phyloP scores from a whole-genome alignment of 2,888 invertebrate species.

The Agrilus biguttatus region DNA sequence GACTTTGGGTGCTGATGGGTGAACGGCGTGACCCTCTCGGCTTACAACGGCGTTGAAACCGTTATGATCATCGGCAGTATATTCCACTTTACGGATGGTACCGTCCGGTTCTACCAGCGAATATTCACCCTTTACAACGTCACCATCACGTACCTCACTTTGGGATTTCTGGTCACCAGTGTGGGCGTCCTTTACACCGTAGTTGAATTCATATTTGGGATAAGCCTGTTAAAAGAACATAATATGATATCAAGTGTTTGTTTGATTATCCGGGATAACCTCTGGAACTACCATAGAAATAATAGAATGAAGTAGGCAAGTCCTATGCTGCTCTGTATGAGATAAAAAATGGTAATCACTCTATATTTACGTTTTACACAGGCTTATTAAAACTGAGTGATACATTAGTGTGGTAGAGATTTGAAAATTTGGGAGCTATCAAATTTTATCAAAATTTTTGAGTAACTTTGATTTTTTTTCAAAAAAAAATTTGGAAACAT shows the following conservation, averaged over 20 bases:
- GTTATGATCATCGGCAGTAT: constrained; percentile 41
- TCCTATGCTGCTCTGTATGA: too few species aligned
- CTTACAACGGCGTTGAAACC: constrained; percentile 33
- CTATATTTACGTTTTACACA: too few species aligned
- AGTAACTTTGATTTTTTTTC: too few species aligned
- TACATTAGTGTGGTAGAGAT: too few species aligned
- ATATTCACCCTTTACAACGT: constrained; percentile 41
- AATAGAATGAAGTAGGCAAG: too few species aligned
- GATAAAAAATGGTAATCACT: too few species aligned
- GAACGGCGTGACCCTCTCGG: constrained; percentile 40
- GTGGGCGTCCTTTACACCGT: constrained; percentile 41
- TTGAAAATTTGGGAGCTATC: too few species aligned
- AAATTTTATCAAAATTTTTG: too few species aligned
- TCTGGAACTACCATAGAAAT: too few species aligned
- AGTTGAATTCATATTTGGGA: constrained; percentile 44
- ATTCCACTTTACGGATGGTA: constrained; percentile 39
- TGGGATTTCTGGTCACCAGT: constrained; percentile 44
- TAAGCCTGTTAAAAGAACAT: constrained; percentile 28
- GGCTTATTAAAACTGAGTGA: too few species aligned
- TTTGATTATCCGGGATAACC: too few species aligned
- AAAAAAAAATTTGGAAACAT: too few species aligned
- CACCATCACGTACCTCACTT: constrained; percentile 38
- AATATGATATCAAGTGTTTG: background rate
- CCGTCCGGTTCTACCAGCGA: constrained; percentile 42
- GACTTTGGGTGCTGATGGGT: constrained; percentile 27